Conservation (phyloP, 2,888 invertebrate genomes). For the Ormyrus labotus region DNA sequence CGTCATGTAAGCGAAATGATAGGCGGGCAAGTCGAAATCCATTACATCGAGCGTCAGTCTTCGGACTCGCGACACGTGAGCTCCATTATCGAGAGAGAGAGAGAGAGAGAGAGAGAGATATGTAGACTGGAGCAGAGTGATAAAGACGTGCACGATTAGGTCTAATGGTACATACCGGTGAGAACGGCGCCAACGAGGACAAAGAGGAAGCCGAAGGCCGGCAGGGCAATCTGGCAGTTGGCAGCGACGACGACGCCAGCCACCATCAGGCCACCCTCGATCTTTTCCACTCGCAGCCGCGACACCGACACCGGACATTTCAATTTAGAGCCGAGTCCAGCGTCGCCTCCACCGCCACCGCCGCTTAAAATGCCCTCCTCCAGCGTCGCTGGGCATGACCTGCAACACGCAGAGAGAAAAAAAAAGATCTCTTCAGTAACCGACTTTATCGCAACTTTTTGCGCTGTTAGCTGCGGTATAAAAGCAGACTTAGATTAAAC, state of each 20-base stretch:
- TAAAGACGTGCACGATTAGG: neutral
- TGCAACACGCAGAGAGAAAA: conserved; percentile 67
- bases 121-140: neutral
- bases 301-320: conserved; percentile 83
- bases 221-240: conserved; percentile 86
- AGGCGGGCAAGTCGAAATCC: no score
- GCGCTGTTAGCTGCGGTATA: no score
- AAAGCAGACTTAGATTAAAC: no score
- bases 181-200: conserved; percentile 86
- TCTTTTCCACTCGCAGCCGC: conserved; percentile 84
- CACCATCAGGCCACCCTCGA: conserved; percentile 86
- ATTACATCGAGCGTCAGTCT: no score
- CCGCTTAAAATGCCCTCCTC: conserved; percentile 76
- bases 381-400: conserved; percentile 80
- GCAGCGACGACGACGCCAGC: conserved; percentile 87
- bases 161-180: conserved; percentile 78
- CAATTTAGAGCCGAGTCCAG: conserved; percentile 63
- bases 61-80: no score
- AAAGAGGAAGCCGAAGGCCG: conserved; percentile 86
- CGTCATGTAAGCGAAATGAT: no score
- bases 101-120: neutral
- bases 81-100: neutral
- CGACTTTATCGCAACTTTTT: no score
- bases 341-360: conserved; percentile 58
- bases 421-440: no score